Base-by-base conservation (phyloP, 2,888 invertebrate species). In the Caenorhabditis uteleia region DNA sequence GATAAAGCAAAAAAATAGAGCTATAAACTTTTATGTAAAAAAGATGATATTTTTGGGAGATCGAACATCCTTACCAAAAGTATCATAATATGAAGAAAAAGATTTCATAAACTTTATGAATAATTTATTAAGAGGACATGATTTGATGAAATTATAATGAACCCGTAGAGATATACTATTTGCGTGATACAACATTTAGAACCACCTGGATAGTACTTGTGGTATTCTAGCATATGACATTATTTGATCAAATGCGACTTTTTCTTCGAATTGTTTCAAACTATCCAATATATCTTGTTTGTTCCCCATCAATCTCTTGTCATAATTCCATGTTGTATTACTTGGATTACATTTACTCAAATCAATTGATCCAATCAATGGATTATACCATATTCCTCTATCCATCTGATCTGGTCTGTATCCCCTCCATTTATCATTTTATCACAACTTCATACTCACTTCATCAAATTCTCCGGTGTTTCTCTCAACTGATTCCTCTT, bases 271-370 rank as follows among this genome's bases (percentile, higher is more conserved):
- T 18, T 49, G 23, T 27, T 8, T 3, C 16, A 56, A n/a, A 3
- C 12, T 34, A 23, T 44, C 14, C 18, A 38, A 16, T 5, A 56
- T 49, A 27, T 40, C 20, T 2, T 36, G 10, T 8, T 26, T 16
- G 12, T 27, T 40, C 2, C 48, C 56, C 3, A 49, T 12, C 20
- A 66, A 36, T 29, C 45, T 56, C 0, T 27, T 40, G 26, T 67
- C 50, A 42, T 67, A 57, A 21, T 33, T 20, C 67, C 67, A 67
- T 3, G 67, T 67, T 8, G 36, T 16, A 39, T 67, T 67, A 10
- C 53, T 42, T 14, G 56, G 56, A 16, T 34, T 16, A 27, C 67
- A 67, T 27, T 38, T 49, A 10, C 40, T 21, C 8, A 67, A 36
- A 8, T 48, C 36, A 38, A 67, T 46, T 4, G 39, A 23, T 7